phyloP scores from a whole-genome alignment of 2,888 invertebrate genomes.

The Eustalomyia histrio region DNA sequence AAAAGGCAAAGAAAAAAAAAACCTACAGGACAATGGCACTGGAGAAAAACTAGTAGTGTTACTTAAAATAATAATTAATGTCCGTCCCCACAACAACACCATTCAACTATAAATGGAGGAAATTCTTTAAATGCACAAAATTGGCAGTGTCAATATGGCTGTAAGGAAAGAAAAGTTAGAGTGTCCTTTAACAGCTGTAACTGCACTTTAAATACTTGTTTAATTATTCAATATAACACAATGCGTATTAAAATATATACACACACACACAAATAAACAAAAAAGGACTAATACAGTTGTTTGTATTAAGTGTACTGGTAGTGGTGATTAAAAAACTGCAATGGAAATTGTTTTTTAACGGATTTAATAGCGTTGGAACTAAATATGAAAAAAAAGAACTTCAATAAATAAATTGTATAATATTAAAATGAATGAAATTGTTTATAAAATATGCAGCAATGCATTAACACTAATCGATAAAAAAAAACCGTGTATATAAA shows the following conservation, averaged over 20 bases:
- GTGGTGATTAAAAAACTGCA: neutral
- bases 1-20: no score
- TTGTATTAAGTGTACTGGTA: neutral
- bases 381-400: slow-evolving; percentile 24
- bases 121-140: neutral
- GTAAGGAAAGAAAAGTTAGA: neutral
- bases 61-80: neutral
- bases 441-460: slow-evolving; percentile 59
- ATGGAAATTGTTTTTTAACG: neutral
- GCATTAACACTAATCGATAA: slow-evolving; percentile 60
- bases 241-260: neutral
- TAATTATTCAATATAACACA: slow-evolving; percentile 28
- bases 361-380: neutral
- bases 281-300: neutral
- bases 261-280: neutral
- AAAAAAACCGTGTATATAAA: slow-evolving; percentile 35
- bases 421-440: slow-evolving; percentile 27
- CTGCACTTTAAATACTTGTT: slow-evolving; percentile 21
- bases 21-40: neutral
- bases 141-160: neutral
- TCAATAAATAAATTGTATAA: slow-evolving; percentile 22
- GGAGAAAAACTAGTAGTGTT: neutral
- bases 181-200: slow-evolving; percentile 10
- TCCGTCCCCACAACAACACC: no score
- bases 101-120: neutral